Base-by-base conservation (phyloP, 2,113 vertebrate genomes). In the Casuarius casuarius region DNA sequence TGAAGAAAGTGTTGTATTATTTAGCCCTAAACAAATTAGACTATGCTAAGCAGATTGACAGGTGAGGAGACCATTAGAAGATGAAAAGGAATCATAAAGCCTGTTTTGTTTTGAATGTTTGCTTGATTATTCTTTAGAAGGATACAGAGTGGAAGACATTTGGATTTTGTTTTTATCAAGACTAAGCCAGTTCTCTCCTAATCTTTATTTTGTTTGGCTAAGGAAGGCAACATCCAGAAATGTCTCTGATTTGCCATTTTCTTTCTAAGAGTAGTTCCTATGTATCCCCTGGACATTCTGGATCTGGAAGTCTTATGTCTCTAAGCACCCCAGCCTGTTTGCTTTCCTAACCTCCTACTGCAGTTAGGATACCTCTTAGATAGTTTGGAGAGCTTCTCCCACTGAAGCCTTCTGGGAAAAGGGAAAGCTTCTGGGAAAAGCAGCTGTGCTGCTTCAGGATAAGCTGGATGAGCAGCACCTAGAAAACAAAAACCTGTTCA, bases 281-380 rank as follows among this genome's bases (percentile, higher is more conserved):
- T 25, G 61, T 0, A 2, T 65, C 9, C 44, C 18, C 2, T 3
- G 73, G 20, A 73, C 23, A 11, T 23, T 35, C 74, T 79, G 58
- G 8, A 7, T 58, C n/a, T 31, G 58, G 26, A 75, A 15, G 22
- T 54, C 13, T 25, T 38, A 26, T 22, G 35, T 56, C 63, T 40
- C n/a, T 25, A 23, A 20, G 6, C 23, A 51, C 8, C 7, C 5
- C 44, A 54, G 61, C 8, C 86, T 58, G 22, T 90, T 83, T 0
- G 0, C 46, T 73, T 62, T 72, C 12, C 35, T 0, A 0, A 35
- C 22, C 29, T 68, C 25, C 22, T 70, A 31, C 51, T 31, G 20
- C 1, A 2, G 44, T 51, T 31, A 21, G 67, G 25, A n/a, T 31
- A 38, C 4, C 44, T 9, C 56, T 73, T 67, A 88, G 48, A 75